Evolutionary conservation across 2,888 invertebrate genomes (phyloP), one percentile per base, ranked within the genome.

Genomic region (Plagodis pulveraria): DNA sequence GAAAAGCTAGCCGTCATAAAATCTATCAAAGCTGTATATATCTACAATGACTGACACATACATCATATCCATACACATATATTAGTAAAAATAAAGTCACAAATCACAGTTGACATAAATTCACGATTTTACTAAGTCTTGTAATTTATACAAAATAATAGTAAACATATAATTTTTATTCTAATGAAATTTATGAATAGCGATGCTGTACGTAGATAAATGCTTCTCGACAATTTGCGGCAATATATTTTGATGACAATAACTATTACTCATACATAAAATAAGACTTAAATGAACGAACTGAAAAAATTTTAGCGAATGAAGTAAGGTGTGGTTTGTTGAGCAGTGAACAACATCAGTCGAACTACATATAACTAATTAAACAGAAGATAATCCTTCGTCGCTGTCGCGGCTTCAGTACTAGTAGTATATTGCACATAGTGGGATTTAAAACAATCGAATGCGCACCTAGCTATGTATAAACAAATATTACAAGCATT

Each of bases 41-140:
- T 84, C 85, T 86, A 89, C 86, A 89, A 81, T 79, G 86, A 89
- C 81, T 78, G 86, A 87, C 88, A 86, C 84, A 83, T 77, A 84
- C 84, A 83, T 59, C 85, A 80, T 82, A 81, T 82, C 81, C 82
- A 77, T 89, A 89, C 85, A 89, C 87, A 88, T 86, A 83, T 76
- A 57, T 86, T 88, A 87, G 82, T 88, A 79, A 90, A 91, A 91
- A 87, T 73, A 86, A 91, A 91, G 88, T 90, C 91, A 91, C 91
- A 90, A 91, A 91, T 92, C 91, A 92, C 91, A 92, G 91, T 87
- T 86, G 83, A 91, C 89, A 87, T 91, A 91, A 91, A 92, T 92
- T 92, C 91, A 86, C 90, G 83, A 90, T 90, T 90, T 89, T 84
- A 85, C 90, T 87, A 91, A 91, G 91, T 91, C 91, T 91, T 87